Evolutionary conservation across 2,888 invertebrate species (phyloP), one percentile per base, ranked within the genome.

Genomic region (Mesochorus sp.): DNA sequence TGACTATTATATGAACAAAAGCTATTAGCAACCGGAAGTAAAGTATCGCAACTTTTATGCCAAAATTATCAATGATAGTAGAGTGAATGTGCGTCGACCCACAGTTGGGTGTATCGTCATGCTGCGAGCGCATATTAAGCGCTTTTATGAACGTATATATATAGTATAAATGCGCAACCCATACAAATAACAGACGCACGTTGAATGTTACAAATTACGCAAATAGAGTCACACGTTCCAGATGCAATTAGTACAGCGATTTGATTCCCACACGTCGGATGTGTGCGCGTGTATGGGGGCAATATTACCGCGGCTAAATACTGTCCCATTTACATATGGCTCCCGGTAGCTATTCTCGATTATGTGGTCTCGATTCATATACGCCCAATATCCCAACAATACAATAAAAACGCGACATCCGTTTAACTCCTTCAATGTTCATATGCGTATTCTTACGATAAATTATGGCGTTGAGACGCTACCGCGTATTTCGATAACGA

Each of bases 221-320:
- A 81, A 81, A 81, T 81, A 24, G 70, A 68, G 71, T 81, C 77
- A 57, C 81, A 79, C 81, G 79, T 79, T 81, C 79, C 71, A 76
- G 71, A 81, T 79, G 62, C 74, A 72, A 77, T 79, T 81, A 77
- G 66, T 75, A 67, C 44, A 79, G 77, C 76, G 68, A 77, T 81
- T 79, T 57, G 57, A 76, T 79, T 76, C 66, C 75, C 79, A 74
- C 76, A 74, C 70, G 49, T 55, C 44, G 47, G 14, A 24, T 0
- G 47, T 49, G 19, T n/a, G n/a, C n/a, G n/a, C n/a, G n/a, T 28
- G 78, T 59, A 49, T 61, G 17, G 24, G 57, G 34, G 34, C 51
- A 31, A 55, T 19, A 64, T 70, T 51, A 59, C 26, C 34, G 21
- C 57, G 42, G 55, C 70, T 44, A 70, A 78, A 78, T 73, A 62